Base-by-base conservation (phyloP, 2,888 invertebrate species). In the Drosophila hamatofila region DNA sequence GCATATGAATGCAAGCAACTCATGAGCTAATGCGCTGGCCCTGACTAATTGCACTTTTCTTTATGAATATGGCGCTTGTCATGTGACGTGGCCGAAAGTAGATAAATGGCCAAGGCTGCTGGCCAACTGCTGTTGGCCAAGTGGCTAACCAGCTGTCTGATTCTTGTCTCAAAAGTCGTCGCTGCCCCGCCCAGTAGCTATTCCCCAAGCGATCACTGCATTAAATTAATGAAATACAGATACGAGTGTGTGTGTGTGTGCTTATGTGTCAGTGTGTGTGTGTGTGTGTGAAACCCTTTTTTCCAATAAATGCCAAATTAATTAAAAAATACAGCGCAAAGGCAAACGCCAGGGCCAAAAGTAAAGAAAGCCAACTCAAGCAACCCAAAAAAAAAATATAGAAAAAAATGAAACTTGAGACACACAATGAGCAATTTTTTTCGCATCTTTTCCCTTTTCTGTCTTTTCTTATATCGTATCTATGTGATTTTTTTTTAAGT, bases 271-370 rank as follows among this genome's bases (percentile, higher is more conserved):
- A 18, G 49, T 37, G 54, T 27, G 58, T 52, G 79, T 68, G 42
- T 41, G 39, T 21, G 52, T 72, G 61, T 61, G 52, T 35, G 48
- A 44, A 68, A 71, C 80, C 88, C 86, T 83, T 86, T 86, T 87
- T 87, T 75, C 90, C 86, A 89, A 87, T 87, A 87, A 87, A 87
- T 89, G 86, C 90, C 86, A 89, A 87, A 87, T 90, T 90, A 87
- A 87, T 87, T 87, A 90, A 87, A 87, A 87, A 87, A 88, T 86
- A 88, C 89, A 89, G 77, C 85, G 66, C 77, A 64, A 72, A 84
- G 78, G 78, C 75, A 89, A 89, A 78, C 90, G 79, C 69, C 44
- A 56, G 70, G 52, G 58, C 68, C 68, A 69, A 74, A 81, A 81
- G 79, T 74, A 78, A 81, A 81, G 83, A 85, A 77, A 80, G 69